Evolutionary conservation across 2,797 vertebrate species (phyloP).

Genomic region (Artibeus lituratus): DNA sequence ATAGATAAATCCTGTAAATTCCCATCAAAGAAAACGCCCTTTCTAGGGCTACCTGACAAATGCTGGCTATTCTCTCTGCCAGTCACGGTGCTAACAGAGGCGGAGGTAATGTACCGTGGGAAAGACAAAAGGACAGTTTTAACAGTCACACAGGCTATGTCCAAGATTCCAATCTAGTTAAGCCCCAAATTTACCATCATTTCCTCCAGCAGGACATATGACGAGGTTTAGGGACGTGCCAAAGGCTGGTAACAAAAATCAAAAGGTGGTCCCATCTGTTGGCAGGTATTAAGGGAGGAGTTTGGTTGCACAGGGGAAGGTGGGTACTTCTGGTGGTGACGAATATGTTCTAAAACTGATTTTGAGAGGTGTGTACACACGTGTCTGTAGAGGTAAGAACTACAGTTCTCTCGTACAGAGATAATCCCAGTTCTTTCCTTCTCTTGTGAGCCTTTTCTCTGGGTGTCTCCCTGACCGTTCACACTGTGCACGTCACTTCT

Average conservation of each 20-base stretch:
- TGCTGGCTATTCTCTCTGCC: neutral
- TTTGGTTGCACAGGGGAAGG: neutral
- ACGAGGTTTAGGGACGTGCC: neutral
- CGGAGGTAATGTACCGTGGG: neutral
- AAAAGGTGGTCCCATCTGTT: neutral
- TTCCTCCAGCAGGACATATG: neutral
- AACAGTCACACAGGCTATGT: neutral
- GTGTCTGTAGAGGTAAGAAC: neutral
- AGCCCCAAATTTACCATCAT: neutral
- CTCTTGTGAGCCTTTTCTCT: neutral
- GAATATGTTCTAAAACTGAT: neutral
- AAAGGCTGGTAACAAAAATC: neutral
- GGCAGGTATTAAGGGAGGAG: neutral
- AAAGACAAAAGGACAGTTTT: neutral
- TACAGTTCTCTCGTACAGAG: neutral
- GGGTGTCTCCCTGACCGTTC: neutral
- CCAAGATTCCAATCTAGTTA: neutral
- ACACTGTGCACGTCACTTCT: no score
- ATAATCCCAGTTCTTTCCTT: neutral
- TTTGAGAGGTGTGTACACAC: neutral
- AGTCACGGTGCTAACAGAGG: neutral
- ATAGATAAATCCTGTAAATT: neutral
- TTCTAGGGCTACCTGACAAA: neutral
- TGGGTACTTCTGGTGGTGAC: neutral
- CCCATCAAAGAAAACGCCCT: neutral